These are phyloP conservation scores for Pterois miles DNA, from an alignment of 2,797 vertebrate genomes.

Conservation along the genomic window DNA sequence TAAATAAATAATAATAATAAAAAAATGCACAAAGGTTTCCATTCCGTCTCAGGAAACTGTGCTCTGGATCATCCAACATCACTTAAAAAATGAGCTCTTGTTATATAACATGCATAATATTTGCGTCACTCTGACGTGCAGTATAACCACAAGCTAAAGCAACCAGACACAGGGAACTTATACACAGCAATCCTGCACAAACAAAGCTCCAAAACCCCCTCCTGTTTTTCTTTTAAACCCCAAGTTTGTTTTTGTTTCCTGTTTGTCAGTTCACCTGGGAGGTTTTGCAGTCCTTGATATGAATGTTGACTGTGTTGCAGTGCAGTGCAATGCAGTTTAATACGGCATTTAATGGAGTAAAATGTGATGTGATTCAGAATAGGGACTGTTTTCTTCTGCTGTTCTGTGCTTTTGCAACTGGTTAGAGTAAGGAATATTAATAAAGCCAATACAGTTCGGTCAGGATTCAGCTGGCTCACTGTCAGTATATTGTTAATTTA, in stretches of 20 bases:
- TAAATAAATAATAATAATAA: not conserved
- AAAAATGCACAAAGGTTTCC: not conserved
- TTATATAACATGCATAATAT: not conserved
- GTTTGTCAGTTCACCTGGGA: not conserved
- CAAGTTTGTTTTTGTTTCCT: not conserved
- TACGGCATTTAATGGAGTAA: not conserved
- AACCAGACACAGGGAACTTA: not conserved
- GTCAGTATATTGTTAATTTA: too few species aligned
- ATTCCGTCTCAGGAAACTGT: constrained; percentile 7
- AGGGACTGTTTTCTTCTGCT: not conserved
- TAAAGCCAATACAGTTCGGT: too few species aligned
- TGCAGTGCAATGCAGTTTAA: not conserved
- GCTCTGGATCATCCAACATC: not conserved
- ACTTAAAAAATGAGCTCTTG: not conserved
- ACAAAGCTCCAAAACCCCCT: not conserved
- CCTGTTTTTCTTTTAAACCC: not conserved
- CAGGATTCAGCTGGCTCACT: not conserved
- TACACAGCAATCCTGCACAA: not conserved
- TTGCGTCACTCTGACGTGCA: not conserved
- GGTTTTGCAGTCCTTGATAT: not conserved
- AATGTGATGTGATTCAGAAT: not conserved
- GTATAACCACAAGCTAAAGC: not conserved
- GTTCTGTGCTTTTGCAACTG: not conserved
- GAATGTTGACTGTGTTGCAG: not conserved
- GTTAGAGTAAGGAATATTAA: not conserved